These are phyloP conservation scores for Amblyjoppa fuscipennis DNA, from an alignment of 2,888 invertebrate species.

Conservation along the genomic window DNA sequence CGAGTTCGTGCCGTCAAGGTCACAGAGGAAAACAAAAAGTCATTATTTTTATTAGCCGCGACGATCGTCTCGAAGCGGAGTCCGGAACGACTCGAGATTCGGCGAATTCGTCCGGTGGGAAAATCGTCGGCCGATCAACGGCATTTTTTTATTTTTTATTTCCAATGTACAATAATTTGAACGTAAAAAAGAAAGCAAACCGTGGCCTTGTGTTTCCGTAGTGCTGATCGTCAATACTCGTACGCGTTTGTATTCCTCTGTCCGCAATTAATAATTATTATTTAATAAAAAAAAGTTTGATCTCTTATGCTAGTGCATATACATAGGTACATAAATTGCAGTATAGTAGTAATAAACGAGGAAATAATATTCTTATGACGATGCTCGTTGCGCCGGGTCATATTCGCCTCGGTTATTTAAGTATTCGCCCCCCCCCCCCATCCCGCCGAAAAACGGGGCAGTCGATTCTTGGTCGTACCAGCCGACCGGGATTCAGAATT, in stretches of 20 bases:
- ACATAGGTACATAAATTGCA: slow-evolving; percentile 68
- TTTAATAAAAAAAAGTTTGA: slow-evolving; percentile 76
- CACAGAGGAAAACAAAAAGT: slow-evolving; percentile 50
- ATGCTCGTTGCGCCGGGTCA: slow-evolving; percentile 36
- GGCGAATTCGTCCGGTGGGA: slow-evolving; percentile 52
- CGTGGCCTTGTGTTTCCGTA: slow-evolving; percentile 45
- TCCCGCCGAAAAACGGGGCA: background rate
- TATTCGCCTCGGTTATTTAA: slow-evolving; percentile 38
- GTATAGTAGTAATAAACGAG: slow-evolving; percentile 61
- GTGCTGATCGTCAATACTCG: slow-evolving; percentile 47
- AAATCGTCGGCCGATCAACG: slow-evolving; percentile 11
- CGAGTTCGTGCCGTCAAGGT: slow-evolving; percentile 56
- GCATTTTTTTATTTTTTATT: background rate
- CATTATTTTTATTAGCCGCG: slow-evolving; percentile 46
- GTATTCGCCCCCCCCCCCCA: background rate
- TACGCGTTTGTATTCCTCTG: slow-evolving; percentile 50
- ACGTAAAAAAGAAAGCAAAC: background rate
- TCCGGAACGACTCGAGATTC: slow-evolving; percentile 22
- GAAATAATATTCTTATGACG: slow-evolving; percentile 64
- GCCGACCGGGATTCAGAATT: slow-evolving; percentile 4
- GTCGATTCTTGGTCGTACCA: slow-evolving; percentile 6
- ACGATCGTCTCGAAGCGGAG: slow-evolving; percentile 24
- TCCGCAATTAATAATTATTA: slow-evolving; percentile 51
- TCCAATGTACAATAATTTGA: background rate
- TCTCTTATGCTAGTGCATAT: slow-evolving; percentile 78